Conservation (phyloP, 2,113 vertebrate genomes). For the Phycodurus eques region DNA sequence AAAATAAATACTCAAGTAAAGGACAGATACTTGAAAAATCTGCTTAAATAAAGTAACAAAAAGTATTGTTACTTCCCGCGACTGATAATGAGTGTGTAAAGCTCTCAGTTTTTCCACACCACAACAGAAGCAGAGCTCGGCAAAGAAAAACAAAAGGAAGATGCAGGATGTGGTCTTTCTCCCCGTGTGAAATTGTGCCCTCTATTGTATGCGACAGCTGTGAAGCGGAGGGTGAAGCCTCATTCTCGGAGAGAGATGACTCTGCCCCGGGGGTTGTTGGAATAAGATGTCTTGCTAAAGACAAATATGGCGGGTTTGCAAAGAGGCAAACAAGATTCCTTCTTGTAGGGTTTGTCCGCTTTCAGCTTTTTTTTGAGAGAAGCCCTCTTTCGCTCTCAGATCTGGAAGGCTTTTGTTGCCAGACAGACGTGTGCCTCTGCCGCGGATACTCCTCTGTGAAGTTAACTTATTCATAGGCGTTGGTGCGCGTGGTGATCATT, state of each 20-base stretch:
- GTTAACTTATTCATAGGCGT: constrained; percentile 39
- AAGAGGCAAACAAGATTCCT: constrained; percentile 32
- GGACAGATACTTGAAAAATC: no score
- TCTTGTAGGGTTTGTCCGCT: constrained; percentile 36
- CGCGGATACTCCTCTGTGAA: constrained; percentile 20
- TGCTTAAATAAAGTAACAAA: neutral
- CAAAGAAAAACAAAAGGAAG: neutral
- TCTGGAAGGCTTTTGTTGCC: constrained; percentile 24
- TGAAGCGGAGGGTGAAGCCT: constrained; percentile 41
- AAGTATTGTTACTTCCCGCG: neutral
- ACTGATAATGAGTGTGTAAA: neutral
- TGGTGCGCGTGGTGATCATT: constrained; percentile 1
- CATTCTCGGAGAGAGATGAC: constrained; percentile 19
- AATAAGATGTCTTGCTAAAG: constrained; percentile 56
- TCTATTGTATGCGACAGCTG: constrained; percentile 30
- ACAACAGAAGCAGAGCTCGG: no score
- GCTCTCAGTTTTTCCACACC: neutral
- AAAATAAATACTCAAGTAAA: no score
- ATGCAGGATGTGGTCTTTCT: constrained; percentile 32
- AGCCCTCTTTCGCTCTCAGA: constrained; percentile 13
- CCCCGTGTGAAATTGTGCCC: constrained; percentile 33
- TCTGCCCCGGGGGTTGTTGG: constrained; percentile 38
- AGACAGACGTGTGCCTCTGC: constrained; percentile 30
- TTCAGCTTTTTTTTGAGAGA: constrained; percentile 21
- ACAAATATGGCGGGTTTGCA: constrained; percentile 35